Conservation (phyloP, 2,113 vertebrate species). For the Polypterus senegalus region DNA sequence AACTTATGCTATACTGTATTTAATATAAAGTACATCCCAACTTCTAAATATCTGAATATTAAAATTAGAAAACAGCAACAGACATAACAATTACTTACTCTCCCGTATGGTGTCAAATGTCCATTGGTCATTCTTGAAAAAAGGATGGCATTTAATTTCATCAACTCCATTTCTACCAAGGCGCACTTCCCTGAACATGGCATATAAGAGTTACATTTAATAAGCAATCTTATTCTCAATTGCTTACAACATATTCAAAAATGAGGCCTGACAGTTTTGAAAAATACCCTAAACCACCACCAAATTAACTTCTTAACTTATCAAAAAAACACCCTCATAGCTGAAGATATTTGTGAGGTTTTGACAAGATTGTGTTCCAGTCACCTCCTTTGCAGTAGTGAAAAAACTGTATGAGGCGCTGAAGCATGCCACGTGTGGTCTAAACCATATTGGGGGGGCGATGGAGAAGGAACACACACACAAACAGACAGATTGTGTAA, state of each 20-base stretch:
- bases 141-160: conserved; percentile 90
- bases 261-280: conserved; percentile 12
- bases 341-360: not conserved
- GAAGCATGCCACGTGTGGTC: conserved; percentile 34
- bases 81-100: conserved; percentile 55
- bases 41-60: no score
- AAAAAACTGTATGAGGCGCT: conserved; percentile 21
- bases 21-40: no score
- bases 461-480: not conserved
- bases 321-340: not conserved
- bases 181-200: conserved; percentile 77
- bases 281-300: conserved; percentile 1
- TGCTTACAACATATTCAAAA: no score
- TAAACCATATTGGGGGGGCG: conserved; percentile 26
- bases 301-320: no score
- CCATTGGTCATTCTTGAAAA: conserved; percentile 97
- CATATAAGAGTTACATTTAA: conserved; percentile 5
- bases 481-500: no score
- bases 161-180: conserved; percentile 88
- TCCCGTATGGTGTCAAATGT: conserved; percentile 92
- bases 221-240: no score
- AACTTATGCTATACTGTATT: no score
- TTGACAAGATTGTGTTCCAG: not conserved
- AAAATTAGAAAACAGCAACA: no score
- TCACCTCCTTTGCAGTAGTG: conserved; percentile 1